Conservation (phyloP, 1,140 invertebrate genomes). For the Drosophila sucinea region DNA sequence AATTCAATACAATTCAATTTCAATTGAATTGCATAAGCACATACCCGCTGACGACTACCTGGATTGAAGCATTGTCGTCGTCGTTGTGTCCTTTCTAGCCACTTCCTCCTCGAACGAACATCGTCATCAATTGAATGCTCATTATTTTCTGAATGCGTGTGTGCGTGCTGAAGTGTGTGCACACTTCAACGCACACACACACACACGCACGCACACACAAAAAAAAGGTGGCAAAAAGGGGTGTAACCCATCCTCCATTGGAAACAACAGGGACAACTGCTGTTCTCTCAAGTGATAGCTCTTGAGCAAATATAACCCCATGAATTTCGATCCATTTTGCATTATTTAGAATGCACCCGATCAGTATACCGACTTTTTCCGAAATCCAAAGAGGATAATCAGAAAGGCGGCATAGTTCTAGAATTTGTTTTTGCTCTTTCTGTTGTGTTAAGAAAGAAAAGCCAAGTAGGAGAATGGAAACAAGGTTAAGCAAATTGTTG, state of each 20-base stretch:
- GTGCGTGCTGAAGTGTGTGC: conserved; percentile 64
- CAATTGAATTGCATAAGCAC: conserved; percentile 25
- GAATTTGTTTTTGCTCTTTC: too few species aligned
- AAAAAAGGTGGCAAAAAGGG: conserved; percentile 61
- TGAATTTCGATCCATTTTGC: too few species aligned
- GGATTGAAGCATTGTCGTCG: conserved; percentile 32
- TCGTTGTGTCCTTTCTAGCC: conserved; percentile 37
- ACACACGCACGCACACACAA: background rate
- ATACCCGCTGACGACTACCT: conserved; percentile 43
- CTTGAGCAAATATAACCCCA: conserved; percentile 7
- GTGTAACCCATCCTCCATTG: conserved; percentile 9
- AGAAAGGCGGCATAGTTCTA: too few species aligned
- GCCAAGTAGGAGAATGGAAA: conserved; percentile 49
- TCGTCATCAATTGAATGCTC: conserved; percentile 64
- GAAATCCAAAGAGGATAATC: too few species aligned
- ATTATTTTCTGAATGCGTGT: conserved; percentile 64
- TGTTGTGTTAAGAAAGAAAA: background rate
- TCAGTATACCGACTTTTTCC: too few species aligned
- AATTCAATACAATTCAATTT: conserved; percentile 42
- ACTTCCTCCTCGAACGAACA: conserved; percentile 20
- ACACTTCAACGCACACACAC: conserved; percentile 57
- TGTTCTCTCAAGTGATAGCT: conserved; percentile 2
- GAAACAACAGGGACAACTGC: background rate
- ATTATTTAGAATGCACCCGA: too few species aligned
- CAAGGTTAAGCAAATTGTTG: conserved; percentile 54